Conservation (phyloP, 2,797 vertebrate species). For the Pantherophis alleghaniensis region DNA sequence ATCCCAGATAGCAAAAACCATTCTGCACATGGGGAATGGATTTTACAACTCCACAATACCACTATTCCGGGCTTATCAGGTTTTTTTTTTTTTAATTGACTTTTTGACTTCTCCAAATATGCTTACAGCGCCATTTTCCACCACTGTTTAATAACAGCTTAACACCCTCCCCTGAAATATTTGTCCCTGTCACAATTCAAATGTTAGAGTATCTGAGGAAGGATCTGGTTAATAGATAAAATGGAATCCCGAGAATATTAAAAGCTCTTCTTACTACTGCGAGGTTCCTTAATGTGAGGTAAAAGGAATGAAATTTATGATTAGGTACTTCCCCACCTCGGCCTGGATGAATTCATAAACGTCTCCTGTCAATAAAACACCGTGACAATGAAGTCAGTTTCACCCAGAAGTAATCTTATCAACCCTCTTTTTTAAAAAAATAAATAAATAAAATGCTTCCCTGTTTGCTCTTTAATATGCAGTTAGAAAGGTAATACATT, state of each 20-base stretch:
- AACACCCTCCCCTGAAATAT: constrained; percentile 63
- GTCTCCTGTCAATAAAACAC: constrained; percentile 51
- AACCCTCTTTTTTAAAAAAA: constrained; percentile 31
- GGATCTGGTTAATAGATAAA: constrained; percentile 65
- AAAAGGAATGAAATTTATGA: constrained; percentile 51
- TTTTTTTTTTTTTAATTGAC: constrained; percentile 70
- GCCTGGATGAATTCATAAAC: constrained; percentile 47
- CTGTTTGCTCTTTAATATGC: constrained; percentile 63
- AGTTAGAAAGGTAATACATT: constrained; percentile 43
- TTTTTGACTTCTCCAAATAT: constrained; percentile 72
- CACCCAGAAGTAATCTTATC: constrained; percentile 58
- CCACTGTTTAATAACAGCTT: constrained; percentile 68
- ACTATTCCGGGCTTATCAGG: constrained; percentile 67
- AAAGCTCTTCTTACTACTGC: constrained; percentile 45
- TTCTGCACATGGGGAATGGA: constrained; percentile 52
- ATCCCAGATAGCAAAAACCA: constrained; percentile 40
- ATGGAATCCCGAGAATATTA: constrained; percentile 63
- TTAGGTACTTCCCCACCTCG: constrained; percentile 37
- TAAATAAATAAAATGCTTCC: constrained; percentile 23
- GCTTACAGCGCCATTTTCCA: constrained; percentile 62
- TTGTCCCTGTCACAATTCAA: constrained; percentile 61
- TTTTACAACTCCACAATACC: constrained; percentile 51
- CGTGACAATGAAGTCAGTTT: constrained; percentile 47
- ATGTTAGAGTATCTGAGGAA: constrained; percentile 68
- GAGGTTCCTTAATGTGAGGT: constrained; percentile 32